A percentile compares a stretch with the other conserved stretches of the same genome.
These are phyloP conservation scores for Bufotes viridis DNA, from an alignment of 2,797 vertebrate species.

Conservation along the genomic window DNA sequence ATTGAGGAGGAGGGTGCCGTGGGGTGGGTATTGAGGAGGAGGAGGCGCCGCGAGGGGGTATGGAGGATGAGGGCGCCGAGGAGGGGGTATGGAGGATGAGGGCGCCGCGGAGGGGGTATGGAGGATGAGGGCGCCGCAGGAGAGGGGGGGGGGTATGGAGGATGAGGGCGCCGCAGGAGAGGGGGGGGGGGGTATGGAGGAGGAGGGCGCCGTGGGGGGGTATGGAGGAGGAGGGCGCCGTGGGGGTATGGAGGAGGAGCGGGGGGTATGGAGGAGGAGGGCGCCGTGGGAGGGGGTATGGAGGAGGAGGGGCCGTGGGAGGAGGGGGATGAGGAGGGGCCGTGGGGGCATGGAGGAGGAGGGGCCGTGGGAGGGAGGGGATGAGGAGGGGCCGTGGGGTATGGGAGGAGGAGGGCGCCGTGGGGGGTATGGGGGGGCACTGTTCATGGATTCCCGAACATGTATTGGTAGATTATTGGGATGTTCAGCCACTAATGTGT, in stretches of 20 bases:
- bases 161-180: background rate
- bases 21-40: background rate
- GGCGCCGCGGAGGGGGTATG: too few species aligned
- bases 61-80: too few species aligned
- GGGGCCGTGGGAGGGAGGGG: background rate
- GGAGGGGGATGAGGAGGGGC: too few species aligned
- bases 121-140: too few species aligned
- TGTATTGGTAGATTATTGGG: too few species aligned
- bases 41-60: accelerated
- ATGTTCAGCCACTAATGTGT: too few species aligned
- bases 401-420: background rate
- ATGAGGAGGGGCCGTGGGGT: background rate
- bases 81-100: too few species aligned
- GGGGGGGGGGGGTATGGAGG: background rate
- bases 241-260: background rate
- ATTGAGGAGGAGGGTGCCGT: background rate
- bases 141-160: background rate
- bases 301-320: too few species aligned
- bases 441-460: too few species aligned
- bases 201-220: accelerated
- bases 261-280: background rate
- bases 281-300: too few species aligned
- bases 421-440: too few species aligned
- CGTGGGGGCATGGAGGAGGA: too few species aligned
- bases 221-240: background rate